Conservation (phyloP, 2,888 invertebrate genomes). For the Lepidochitona cinerea region DNA sequence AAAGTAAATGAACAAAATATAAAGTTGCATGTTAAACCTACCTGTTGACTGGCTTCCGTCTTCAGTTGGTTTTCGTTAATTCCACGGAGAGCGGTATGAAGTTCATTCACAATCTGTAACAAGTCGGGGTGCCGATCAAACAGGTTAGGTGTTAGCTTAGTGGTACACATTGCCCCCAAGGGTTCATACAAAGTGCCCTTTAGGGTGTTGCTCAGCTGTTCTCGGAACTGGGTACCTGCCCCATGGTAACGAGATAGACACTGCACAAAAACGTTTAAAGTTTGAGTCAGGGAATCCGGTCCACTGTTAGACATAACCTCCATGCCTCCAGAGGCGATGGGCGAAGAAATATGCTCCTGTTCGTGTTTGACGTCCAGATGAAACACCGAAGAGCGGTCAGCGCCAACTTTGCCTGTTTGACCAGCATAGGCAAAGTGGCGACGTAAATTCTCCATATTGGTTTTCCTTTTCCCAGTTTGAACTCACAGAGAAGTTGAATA, state of each 20-base stretch:
- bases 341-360: not conserved
- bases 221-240: conserved; percentile 47
- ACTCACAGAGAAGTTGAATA: too few species aligned
- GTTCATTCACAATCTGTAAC: not conserved
- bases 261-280: not conserved
- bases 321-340: not conserved
- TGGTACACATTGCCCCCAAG: conserved; percentile 15
- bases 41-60: not conserved
- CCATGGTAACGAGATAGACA: conserved; percentile 31
- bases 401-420: not conserved
- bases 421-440: not conserved
- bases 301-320: not conserved
- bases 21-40: too few species aligned
- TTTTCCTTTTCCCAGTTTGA: too few species aligned
- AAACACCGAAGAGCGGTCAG: not conserved
- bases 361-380: not conserved
- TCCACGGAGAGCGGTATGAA: not conserved
- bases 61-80: not conserved
- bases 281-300: not conserved
- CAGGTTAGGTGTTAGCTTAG: not conserved
- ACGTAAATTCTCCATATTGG: conserved; percentile 5
- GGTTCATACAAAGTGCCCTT: conserved; percentile 39
- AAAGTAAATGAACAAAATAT: not conserved
- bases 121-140: not conserved
- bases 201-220: conserved; percentile 37